A percentile compares a stretch with the other conserved stretches of the same genome.
Evolutionary conservation across 30 jellyfish, hydroid and myxozoan genomes (phyloP).

Genomic region (Chrysaora quinquecirrha): DNA sequence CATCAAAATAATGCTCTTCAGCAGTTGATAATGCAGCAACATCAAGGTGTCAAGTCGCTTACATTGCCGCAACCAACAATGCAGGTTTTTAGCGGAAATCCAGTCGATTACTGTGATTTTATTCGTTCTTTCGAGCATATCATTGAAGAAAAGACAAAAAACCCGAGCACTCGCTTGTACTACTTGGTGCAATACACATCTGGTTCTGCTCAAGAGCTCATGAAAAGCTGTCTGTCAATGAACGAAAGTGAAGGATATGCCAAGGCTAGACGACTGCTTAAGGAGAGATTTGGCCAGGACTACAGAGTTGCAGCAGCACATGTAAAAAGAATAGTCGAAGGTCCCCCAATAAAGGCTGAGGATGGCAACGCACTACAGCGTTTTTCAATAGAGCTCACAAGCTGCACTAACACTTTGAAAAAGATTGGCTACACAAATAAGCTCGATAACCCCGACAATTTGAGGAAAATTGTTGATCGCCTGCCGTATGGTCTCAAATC

Average conservation of each 20-base stretch:
- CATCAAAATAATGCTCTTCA: not conserved
- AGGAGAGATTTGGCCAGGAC: not conserved
- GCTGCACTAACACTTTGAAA: conserved; percentile 14
- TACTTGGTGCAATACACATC: not conserved
- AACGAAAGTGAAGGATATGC: not conserved
- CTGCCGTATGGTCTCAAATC: conserved; percentile 13
- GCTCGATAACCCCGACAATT: conserved; percentile 1
- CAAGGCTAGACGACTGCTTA: not conserved
- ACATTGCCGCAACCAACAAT: not conserved
- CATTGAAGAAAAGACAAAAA: not conserved
- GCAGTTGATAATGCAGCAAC: not conserved
- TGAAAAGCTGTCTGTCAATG: not conserved
- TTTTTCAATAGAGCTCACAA: conserved; percentile 1
- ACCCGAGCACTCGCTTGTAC: not conserved
- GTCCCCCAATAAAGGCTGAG: not conserved
- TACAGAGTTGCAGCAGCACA: conserved; percentile 3
- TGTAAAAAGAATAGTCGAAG: not conserved
- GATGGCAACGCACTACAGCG: conserved; percentile 7
- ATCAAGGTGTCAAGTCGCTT: not conserved
- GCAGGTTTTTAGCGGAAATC: conserved; percentile 7
- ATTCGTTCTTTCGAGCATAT: conserved; percentile 7
- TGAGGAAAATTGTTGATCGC: not conserved
- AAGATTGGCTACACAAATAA: not conserved
- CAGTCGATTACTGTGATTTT: not conserved
- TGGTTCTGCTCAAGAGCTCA: not conserved